Conservation (phyloP, 2,797 vertebrate genomes). For the Clarias fuscus region DNA sequence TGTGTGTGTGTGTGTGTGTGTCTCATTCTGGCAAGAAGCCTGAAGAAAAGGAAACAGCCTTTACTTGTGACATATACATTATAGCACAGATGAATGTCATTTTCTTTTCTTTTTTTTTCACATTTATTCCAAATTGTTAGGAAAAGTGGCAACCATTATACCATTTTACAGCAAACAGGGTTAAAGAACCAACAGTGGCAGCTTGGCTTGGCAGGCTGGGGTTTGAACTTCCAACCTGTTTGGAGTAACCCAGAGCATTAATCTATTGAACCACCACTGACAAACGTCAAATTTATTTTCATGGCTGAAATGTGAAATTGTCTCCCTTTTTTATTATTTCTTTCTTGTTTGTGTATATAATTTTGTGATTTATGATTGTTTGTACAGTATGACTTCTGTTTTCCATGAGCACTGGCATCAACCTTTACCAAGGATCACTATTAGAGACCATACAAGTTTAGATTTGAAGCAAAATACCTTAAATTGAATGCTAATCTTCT, state of each 20-base stretch:
- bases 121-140: too few species aligned
- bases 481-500: conserved; percentile 19
- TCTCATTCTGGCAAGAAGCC: conserved; percentile 14
- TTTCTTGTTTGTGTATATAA: neutral
- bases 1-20: neutral
- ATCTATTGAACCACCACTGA: too few species aligned
- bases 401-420: conserved; percentile 51
- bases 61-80: neutral
- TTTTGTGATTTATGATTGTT: too few species aligned
- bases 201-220: too few species aligned
- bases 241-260: too few species aligned
- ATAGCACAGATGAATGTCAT: conserved; percentile 16
- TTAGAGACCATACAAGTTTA: conserved; percentile 30
- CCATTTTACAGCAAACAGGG: too few species aligned
- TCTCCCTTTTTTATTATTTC: neutral
- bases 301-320: conserved; percentile 38
- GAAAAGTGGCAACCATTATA: too few species aligned
- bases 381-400: conserved; percentile 43
- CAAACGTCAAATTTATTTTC: conserved; percentile 49
- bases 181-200: too few species aligned
- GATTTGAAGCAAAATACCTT: conserved; percentile 22
- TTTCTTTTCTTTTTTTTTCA: too few species aligned
- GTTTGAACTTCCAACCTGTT: too few species aligned
- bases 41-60: neutral
- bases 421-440: conserved; percentile 34